phyloP scores from a whole-genome alignment of 2,113 vertebrate species.

The Microtus montanus region DNA sequence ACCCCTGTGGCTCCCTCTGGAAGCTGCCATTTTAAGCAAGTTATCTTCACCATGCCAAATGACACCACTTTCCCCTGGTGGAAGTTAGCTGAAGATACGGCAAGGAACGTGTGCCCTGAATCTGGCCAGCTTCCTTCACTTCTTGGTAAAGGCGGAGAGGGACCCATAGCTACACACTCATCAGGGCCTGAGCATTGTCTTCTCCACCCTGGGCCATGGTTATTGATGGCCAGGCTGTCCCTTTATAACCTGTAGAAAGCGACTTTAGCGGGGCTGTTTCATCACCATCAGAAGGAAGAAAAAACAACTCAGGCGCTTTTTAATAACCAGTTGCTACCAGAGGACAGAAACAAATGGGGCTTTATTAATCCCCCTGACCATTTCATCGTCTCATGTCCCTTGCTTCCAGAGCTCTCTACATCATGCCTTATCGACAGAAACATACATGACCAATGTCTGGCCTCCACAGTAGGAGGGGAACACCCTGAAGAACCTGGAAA shows the following conservation, averaged over 20 bases:
- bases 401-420: not conserved
- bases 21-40: not conserved
- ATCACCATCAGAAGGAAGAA: conserved; percentile 40
- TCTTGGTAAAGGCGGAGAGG: not conserved
- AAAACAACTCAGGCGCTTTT: not conserved
- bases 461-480: not conserved
- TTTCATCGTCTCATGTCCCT: not conserved
- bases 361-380: conserved; percentile 40
- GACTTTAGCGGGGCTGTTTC: not conserved
- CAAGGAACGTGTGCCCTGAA: not conserved
- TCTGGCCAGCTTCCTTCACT: not conserved
- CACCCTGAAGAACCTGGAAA: conserved; percentile 6
- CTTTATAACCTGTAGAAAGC: not conserved
- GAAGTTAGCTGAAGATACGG: not conserved
- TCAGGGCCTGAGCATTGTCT: not conserved
- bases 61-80: not conserved
- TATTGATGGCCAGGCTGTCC: not conserved
- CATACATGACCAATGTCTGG: not conserved
- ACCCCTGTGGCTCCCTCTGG: not conserved
- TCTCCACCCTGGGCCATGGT: not conserved
- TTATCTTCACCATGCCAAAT: not conserved
- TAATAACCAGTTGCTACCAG: conserved; percentile 19
- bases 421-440: conserved; percentile 34
- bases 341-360: conserved; percentile 51
- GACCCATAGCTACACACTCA: not conserved